These are phyloP conservation scores for Tamandua tetradactyla DNA, from an alignment of 2,797 vertebrate genomes.

Conservation along the genomic window DNA sequence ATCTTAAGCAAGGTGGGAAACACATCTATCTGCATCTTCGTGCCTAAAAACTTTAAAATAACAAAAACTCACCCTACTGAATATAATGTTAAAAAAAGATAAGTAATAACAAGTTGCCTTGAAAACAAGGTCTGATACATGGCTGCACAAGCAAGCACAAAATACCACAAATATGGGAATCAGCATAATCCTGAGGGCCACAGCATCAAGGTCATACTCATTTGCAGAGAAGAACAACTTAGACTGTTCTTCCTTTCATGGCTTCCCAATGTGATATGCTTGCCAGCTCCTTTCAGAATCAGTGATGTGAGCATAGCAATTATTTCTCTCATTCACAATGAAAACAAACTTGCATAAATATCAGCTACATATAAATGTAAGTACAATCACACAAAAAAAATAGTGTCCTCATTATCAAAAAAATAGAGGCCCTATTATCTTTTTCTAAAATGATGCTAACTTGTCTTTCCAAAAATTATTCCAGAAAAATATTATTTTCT, in stretches of 20 bases:
- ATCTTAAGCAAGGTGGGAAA: background rate
- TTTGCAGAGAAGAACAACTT: background rate
- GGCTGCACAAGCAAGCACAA: background rate
- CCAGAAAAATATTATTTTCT: background rate
- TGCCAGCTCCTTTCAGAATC: background rate
- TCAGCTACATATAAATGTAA: background rate
- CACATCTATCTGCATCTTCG: background rate
- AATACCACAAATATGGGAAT: background rate
- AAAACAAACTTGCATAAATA: background rate
- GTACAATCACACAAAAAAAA: background rate
- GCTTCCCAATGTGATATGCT: background rate
- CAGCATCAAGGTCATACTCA: background rate
- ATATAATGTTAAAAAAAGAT: background rate
- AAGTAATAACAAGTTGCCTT: background rate
- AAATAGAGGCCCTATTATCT: background rate
- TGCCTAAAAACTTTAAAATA: background rate
- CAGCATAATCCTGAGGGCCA: background rate
- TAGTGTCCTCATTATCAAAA: background rate
- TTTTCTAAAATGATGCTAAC: background rate
- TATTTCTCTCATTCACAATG: constrained; percentile 1
- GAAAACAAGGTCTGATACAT: background rate
- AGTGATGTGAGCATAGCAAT: background rate
- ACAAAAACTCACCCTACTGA: background rate
- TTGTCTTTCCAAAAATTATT: constrained; percentile 25
- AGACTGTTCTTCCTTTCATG: background rate